phyloP scores from a whole-genome alignment of 2,888 invertebrate species.

The Rhorus exstirpatorius region DNA sequence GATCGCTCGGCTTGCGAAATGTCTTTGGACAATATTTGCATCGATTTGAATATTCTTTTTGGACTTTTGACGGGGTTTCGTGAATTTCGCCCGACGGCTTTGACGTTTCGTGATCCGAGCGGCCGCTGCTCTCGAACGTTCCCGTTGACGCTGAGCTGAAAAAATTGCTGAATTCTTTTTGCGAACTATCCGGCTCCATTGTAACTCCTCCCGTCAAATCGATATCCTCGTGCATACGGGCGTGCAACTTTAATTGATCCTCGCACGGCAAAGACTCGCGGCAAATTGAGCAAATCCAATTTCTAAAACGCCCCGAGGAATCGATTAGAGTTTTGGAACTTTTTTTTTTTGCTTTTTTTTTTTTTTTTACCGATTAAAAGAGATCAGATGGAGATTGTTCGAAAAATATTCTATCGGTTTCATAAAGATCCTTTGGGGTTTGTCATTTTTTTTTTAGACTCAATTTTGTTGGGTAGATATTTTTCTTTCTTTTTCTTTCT shows the following conservation, averaged over 20 bases:
- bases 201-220: conserved; percentile 67
- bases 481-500: no score
- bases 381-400: no score
- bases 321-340: not conserved
- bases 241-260: conserved; percentile 78
- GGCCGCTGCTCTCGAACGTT: no score
- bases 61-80: conserved; percentile 72
- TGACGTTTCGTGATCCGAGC: conserved; percentile 79
- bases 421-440: no score
- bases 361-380: no score
- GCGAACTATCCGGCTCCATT: conserved; percentile 74
- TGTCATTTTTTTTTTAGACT: no score
- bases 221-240: conserved; percentile 75
- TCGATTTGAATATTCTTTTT: conserved; percentile 85
- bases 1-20: conserved; percentile 90
- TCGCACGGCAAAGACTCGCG: conserved; percentile 78
- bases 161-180: no score
- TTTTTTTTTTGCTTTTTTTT: no score
- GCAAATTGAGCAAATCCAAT: conserved; percentile 79
- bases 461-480: no score
- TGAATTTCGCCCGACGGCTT: not conserved
- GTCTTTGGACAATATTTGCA: conserved; percentile 89
- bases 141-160: no score
- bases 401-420: no score
- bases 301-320: conserved; percentile 71